Conservation (phyloP, 1,140 invertebrate genomes). For the Drosophila virilis region DNA sequence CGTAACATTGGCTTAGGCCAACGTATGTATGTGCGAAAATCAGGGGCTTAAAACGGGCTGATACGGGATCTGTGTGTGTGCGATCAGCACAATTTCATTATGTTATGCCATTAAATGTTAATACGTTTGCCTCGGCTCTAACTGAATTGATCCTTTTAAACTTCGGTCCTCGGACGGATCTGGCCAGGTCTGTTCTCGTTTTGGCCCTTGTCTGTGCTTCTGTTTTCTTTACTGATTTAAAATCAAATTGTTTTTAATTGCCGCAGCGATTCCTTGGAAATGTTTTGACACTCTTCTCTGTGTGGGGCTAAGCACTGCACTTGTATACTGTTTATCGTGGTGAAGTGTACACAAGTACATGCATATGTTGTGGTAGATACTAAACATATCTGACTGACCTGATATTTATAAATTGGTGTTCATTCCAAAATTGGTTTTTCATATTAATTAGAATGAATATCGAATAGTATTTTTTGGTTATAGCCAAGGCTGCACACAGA, state of each 20-base stretch:
- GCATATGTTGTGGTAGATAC: too few species aligned
- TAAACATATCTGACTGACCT: too few species aligned
- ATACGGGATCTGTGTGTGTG: constrained; percentile 35
- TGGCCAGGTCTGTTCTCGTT: neutral
- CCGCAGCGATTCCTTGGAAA: constrained; percentile 63
- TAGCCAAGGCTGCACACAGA: too few species aligned
- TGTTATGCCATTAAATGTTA: constrained; percentile 78
- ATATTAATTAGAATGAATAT: too few species aligned
- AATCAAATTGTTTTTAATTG: constrained; percentile 82
- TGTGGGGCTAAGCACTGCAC: too few species aligned
- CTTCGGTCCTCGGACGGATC: constrained; percentile 7
- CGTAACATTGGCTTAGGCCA: constrained; percentile 80
- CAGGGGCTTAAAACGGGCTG: constrained; percentile 56
- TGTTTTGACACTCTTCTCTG: constrained; percentile 59
- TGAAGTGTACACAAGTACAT: too few species aligned
- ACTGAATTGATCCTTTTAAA: constrained; percentile 39
- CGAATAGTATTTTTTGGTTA: too few species aligned
- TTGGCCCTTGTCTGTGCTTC: constrained; percentile 17
- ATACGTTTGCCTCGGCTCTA: constrained; percentile 39
- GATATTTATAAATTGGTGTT: too few species aligned
- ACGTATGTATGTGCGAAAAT: constrained; percentile 64
- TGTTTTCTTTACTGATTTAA: constrained; percentile 78
- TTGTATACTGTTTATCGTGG: too few species aligned
- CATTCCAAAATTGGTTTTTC: too few species aligned
- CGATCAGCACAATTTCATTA: constrained; percentile 72